Evolutionary conservation across 2,113 vertebrate genomes (phyloP), one percentile per base, ranked within the genome.

Genomic region (Ptilonorhynchus violaceus): DNA sequence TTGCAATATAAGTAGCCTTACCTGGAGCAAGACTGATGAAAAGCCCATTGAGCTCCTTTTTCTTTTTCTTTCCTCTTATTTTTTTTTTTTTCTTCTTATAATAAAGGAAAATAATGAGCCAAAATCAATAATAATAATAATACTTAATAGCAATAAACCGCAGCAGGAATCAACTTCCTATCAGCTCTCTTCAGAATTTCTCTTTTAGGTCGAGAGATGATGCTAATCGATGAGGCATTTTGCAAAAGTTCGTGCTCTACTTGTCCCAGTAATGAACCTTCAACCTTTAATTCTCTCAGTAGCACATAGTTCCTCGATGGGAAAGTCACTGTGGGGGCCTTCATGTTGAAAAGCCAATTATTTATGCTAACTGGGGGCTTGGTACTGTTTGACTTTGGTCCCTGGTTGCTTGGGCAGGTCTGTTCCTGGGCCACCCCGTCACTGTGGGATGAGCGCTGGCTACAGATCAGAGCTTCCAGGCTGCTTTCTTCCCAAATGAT

Each of bases 201-300:
- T 96, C 88, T 84, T 96, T 82, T 59, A 85, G 90, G 79, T 96
- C 93, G 93, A 92, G 66, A 89, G 89, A 94, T 50, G 72, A 86
- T 91, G 27, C 67, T 92, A 94, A 95, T 97, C 75, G 9, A 96
- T 97, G 91, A 93, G 87, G 56, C 74, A 59, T 95, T 91, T 91
- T 94, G 94, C 75, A 84, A 86, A 97, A 96, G 92, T 96, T 96
- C 42, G 59, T 93, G 86, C 77, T 96, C 92, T 93, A 73, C 78
- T 90, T 95, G 94, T 93, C 93, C 95, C 86, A 83, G 68, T 94
- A 96, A 96, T 91, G 90, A 97, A 94, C 94, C 84, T 85, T 89
- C 89, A 93, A 85, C 97, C 94, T 90, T 84, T 96, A 76, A 93
- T 96, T 94, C 85, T 91, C 88, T 95, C 69, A 94, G 80, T 64